Conservation (phyloP, 2,797 vertebrate genomes). For the Melopsittacus undulatus region DNA sequence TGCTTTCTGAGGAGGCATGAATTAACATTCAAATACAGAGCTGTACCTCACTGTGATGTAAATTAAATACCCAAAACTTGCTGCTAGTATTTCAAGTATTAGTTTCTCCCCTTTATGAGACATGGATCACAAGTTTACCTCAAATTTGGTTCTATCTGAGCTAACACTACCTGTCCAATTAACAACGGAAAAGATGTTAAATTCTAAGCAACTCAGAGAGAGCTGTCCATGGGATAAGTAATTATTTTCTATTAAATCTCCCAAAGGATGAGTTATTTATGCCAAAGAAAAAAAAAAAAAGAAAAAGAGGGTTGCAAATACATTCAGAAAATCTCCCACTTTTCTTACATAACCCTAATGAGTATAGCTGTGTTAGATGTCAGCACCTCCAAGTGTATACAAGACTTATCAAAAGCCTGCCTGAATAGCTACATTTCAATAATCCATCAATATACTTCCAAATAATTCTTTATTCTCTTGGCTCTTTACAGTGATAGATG, state of each 20-base stretch:
- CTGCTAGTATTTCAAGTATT: not conserved
- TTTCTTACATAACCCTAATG: not conserved
- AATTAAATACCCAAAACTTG: not conserved
- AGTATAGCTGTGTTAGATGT: not conserved
- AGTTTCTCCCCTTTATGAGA: not conserved
- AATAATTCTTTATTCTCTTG: slow-evolving; percentile 9
- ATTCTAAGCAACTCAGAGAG: not conserved
- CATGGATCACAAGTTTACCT: not conserved
- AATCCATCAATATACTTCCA: slow-evolving; percentile 7
- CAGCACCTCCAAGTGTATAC: not conserved
- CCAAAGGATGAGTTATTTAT: not conserved
- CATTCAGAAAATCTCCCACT: not conserved
- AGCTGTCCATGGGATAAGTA: not conserved
- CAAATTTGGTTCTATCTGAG: not conserved
- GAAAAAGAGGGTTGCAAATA: not conserved
- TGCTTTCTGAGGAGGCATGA: not conserved
- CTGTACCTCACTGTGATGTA: not conserved
- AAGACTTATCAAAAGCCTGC: not conserved
- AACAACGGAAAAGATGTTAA: not conserved
- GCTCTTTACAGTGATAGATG: not conserved
- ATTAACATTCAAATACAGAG: slow-evolving; percentile 2
- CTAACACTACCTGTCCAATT: not conserved
- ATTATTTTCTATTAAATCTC: not conserved
- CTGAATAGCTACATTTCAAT: not conserved
- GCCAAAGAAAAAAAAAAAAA: not conserved